These are phyloP conservation scores for Cavia porcellus DNA, from an alignment of 2,113 vertebrate species.

Conservation along the genomic window DNA sequence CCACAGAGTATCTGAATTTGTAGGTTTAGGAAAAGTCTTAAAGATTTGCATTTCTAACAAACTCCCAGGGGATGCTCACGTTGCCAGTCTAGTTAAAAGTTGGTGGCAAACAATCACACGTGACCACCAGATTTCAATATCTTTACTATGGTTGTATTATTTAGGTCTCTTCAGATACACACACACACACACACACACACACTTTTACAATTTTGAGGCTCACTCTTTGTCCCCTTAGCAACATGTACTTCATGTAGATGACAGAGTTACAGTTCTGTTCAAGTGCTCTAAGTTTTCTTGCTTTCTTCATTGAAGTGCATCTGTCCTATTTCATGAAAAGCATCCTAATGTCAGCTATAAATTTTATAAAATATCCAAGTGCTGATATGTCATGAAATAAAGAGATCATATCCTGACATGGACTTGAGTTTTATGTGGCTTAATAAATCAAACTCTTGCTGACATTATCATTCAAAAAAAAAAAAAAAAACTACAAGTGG, in stretches of 20 bases:
- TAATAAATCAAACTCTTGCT: not conserved
- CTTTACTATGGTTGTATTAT: not conserved
- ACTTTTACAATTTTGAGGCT: not conserved
- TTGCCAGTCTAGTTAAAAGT: not conserved
- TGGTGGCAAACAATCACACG: not conserved
- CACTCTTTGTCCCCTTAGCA: not conserved
- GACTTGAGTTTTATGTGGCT: not conserved
- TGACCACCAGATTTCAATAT: not conserved
- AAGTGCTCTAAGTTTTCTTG: not conserved
- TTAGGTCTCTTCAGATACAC: not conserved
- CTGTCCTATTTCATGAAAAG: not conserved
- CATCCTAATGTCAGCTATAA: not conserved
- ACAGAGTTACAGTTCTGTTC: not conserved
- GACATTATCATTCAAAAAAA: conserved; percentile 39
- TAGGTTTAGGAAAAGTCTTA: not conserved
- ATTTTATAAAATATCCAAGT: not conserved
- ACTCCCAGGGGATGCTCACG: not conserved
- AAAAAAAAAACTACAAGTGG: not conserved
- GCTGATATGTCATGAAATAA: not conserved
- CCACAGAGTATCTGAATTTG: not conserved
- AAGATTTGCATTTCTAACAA: not conserved
- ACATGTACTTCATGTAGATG: not conserved
- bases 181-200: not conserved
- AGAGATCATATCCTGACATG: conserved; percentile 17
- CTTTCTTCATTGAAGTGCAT: not conserved